phyloP scores from a whole-genome alignment of 2,888 invertebrate species.

The Pristionchus fissidentatus region DNA sequence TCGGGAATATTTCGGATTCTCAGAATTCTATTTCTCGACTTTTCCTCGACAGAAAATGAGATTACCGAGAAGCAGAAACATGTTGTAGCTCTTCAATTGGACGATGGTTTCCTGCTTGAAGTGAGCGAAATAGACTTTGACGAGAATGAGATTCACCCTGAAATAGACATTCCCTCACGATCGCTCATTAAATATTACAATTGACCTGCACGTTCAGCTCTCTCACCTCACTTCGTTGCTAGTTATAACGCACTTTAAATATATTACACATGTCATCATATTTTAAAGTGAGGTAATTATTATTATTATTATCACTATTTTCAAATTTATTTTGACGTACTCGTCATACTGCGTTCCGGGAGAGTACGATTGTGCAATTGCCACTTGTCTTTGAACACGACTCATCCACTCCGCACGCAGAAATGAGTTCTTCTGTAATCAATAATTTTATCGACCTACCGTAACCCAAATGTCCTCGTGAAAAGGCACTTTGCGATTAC shows the following conservation, averaged over 20 bases:
- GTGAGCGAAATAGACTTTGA: constrained; percentile 71
- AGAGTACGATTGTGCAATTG: constrained; percentile 68
- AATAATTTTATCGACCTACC: neutral
- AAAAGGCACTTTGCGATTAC: neutral
- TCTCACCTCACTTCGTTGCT: no score
- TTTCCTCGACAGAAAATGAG: no score
- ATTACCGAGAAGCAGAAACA: constrained; percentile 67
- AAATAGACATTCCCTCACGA: constrained; percentile 5
- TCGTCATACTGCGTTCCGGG: constrained; percentile 68
- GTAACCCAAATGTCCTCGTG: neutral
- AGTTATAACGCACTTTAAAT: no score
- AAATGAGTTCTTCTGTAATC: constrained; percentile 61
- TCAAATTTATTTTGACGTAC: constrained; percentile 51
- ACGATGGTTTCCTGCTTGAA: constrained; percentile 70
- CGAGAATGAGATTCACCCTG: constrained; percentile 69
- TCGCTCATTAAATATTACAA: neutral
- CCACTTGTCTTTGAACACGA: constrained; percentile 63
- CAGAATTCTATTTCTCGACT: no score
- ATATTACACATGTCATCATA: no score
- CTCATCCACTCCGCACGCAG: constrained; percentile 68
- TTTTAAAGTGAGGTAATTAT: no score
- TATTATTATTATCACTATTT: no score
- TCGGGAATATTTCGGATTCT: no score
- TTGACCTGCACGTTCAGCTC: no score
- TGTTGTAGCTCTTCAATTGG: constrained; percentile 68